Conservation (phyloP, 2,797 vertebrate genomes). For the Oreortyx pictus region DNA sequence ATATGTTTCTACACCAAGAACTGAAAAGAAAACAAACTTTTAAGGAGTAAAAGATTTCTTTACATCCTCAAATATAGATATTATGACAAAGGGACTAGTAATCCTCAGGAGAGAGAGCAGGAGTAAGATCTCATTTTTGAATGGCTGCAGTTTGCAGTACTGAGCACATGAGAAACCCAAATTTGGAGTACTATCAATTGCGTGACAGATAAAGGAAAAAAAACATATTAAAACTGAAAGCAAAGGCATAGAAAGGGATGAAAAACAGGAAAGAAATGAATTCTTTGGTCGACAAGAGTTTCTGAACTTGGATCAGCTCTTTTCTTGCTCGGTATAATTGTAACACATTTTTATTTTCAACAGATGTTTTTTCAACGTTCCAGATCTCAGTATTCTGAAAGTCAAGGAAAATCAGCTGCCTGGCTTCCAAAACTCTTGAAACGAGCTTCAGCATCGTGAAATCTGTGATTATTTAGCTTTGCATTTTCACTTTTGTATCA, state of each 20-base stretch:
- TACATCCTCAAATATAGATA: neutral
- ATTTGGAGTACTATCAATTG: neutral
- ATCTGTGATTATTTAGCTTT: conserved; percentile 8
- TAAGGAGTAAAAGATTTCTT: neutral
- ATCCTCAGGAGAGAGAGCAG: neutral
- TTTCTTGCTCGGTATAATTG: conserved; percentile 8
- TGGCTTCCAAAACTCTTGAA: conserved; percentile 15
- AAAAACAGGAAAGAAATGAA: conserved; percentile 12
- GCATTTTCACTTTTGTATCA: neutral
- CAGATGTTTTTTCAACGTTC: conserved; percentile 42
- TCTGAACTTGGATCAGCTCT: neutral
- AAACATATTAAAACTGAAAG: neutral
- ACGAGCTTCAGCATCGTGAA: neutral
- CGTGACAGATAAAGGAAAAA: neutral
- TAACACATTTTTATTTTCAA: conserved; percentile 31
- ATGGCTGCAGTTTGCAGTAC: neutral
- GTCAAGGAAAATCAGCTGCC: conserved; percentile 18
- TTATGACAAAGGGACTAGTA: neutral
- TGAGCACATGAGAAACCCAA: neutral
- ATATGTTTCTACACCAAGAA: neutral
- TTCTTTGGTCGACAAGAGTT: neutral
- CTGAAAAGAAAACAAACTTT: neutral
- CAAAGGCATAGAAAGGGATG: neutral
- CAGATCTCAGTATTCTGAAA: conserved; percentile 24
- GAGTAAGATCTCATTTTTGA: neutral